Percentiles rank a stretch among this genome's conserved stretches.
Conservation (phyloP, 2,797 vertebrate genomes). For the Coregonus ussuriensis region DNA sequence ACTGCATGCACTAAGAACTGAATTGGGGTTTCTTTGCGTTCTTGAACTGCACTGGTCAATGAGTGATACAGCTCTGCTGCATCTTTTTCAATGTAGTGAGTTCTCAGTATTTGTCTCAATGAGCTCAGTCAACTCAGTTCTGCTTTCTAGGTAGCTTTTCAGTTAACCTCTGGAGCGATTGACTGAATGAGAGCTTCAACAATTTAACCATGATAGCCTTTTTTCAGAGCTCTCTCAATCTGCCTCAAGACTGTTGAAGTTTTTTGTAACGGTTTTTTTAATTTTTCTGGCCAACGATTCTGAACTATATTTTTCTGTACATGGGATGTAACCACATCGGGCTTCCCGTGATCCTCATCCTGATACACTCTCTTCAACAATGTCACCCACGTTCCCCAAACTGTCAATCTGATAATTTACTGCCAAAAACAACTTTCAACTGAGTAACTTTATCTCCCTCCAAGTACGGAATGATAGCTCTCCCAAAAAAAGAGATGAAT, state of each 20-base stretch:
- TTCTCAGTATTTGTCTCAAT: constrained; percentile 23
- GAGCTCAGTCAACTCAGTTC: constrained; percentile 1
- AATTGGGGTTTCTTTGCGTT: neutral
- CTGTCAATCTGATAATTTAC: neutral
- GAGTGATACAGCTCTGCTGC: neutral
- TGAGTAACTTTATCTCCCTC: neutral
- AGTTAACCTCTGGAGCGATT: constrained; percentile 15
- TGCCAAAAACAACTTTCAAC: neutral
- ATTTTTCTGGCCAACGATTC: neutral
- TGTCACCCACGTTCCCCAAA: neutral
- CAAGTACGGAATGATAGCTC: no score
- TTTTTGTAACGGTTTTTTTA: no score
- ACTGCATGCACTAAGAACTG: neutral
- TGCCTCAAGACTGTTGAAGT: no score
- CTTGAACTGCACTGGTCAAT: neutral
- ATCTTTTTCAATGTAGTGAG: constrained; percentile 38
- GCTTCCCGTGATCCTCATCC: neutral
- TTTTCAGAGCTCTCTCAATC: neutral
- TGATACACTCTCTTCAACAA: neutral
- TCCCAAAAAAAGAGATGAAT: no score
- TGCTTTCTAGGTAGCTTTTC: constrained; percentile 23
- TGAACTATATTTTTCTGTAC: neutral
- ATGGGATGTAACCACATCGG: neutral
- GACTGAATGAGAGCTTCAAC: constrained; percentile 19
- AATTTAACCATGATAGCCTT: neutral